phyloP scores from a whole-genome alignment of 2,797 vertebrate species.

The Mastacembelus armatus region DNA sequence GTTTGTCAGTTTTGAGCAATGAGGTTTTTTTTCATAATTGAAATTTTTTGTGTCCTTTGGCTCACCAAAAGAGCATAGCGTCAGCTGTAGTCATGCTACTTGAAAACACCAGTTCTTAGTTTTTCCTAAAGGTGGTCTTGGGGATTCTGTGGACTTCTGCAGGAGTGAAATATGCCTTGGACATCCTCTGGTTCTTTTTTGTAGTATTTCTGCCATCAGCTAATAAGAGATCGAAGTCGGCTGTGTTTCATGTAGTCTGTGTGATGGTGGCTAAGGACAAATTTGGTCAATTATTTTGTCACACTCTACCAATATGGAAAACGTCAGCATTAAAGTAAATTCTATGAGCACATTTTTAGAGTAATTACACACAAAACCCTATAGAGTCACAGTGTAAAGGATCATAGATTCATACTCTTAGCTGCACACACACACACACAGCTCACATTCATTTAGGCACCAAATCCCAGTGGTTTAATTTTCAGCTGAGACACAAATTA shows the following conservation, averaged over 20 bases:
- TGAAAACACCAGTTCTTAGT: neutral
- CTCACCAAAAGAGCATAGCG: neutral
- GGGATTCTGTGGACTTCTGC: neutral
- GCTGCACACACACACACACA: constrained; percentile 45
- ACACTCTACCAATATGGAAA: neutral
- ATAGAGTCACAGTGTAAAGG: constrained; percentile 4
- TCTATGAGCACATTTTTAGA: neutral
- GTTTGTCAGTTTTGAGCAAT: too few relatives aligned
- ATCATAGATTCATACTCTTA: constrained; percentile 12
- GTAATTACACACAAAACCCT: neutral
- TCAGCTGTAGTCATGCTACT: neutral
- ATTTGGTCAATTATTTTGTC: constrained; percentile 2
- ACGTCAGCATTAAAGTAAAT: neutral
- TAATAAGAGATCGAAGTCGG: constrained; percentile 37
- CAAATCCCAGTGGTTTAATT: constrained; percentile 43
- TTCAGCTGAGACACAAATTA: constrained; percentile 42
- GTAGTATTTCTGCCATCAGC: constrained; percentile 14
- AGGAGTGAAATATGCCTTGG: constrained; percentile 13
- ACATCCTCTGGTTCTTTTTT: constrained; percentile 17
- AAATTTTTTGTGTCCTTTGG: constrained; percentile 12
- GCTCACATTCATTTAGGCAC: constrained; percentile 24
- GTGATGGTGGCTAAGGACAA: constrained; percentile 11
- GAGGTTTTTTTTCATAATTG: constrained; percentile 14
- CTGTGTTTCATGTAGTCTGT: constrained; percentile 3
- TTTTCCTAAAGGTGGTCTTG: neutral